phyloP scores from a whole-genome alignment of 2,888 invertebrate species.

The Philereme vetulata region DNA sequence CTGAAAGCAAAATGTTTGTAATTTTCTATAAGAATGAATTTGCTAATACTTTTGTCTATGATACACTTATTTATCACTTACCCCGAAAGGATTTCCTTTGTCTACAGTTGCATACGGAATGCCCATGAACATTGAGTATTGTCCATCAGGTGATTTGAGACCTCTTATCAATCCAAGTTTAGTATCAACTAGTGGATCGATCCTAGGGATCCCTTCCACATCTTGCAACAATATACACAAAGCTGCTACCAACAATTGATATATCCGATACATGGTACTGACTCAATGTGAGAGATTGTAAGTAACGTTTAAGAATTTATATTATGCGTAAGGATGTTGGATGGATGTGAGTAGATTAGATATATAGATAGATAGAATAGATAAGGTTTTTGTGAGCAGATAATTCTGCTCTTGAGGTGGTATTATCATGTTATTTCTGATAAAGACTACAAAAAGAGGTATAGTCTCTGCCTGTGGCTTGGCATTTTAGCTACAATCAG shows the following conservation, averaged over 20 bases:
- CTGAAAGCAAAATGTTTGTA: conserved; percentile 36
- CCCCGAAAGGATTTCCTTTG: conserved; percentile 58
- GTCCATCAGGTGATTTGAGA: conserved; percentile 53
- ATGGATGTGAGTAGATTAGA: background rate
- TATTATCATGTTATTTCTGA: background rate
- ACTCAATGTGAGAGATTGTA: background rate
- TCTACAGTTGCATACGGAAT: conserved; percentile 62
- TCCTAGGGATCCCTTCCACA: conserved; percentile 38
- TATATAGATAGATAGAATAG: too few relatives aligned
- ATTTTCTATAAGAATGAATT: background rate
- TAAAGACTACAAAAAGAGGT: background rate
- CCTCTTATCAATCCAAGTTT: conserved; percentile 57
- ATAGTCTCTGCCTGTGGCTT: background rate
- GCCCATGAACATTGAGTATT: conserved; percentile 62
- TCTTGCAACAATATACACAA: conserved; percentile 31
- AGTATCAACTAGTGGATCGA: conserved; percentile 58
- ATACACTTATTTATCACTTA: conserved; percentile 40
- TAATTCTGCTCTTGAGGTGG: background rate
- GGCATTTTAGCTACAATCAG: background rate
- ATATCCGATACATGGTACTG: conserved; percentile 7
- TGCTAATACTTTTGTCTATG: background rate
- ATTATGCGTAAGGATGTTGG: background rate
- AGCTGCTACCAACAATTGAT: conserved; percentile 29
- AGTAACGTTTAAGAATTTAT: conserved; percentile 5
- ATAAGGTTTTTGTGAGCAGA: background rate